A percentile compares a stretch with the other conserved stretches of the same genome.
phyloP scores from a whole-genome alignment of 2,113 vertebrate genomes.

The Poeciliopsis prolifica region DNA sequence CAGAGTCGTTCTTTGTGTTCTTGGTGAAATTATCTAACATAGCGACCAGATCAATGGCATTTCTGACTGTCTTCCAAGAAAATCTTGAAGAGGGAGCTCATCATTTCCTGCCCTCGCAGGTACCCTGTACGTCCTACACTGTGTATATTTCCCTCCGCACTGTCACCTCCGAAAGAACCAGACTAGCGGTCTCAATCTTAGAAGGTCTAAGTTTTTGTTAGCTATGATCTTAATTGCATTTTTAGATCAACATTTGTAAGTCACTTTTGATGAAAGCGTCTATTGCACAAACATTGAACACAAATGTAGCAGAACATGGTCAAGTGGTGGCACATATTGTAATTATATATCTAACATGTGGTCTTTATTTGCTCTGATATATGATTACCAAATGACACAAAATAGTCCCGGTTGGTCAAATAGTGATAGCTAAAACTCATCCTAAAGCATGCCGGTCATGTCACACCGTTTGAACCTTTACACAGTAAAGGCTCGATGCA shows the following conservation, averaged over 20 bases:
- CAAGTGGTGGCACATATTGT: not conserved
- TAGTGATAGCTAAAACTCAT: constrained; percentile 16
- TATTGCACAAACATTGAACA: no score
- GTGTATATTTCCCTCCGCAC: not conserved
- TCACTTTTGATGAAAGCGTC: not conserved
- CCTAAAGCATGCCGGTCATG: constrained; percentile 41
- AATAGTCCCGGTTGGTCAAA: not conserved
- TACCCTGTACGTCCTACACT: not conserved
- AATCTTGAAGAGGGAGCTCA: not conserved
- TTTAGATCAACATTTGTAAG: not conserved
- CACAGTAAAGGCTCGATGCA: constrained; percentile 24
- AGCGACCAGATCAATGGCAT: not conserved
- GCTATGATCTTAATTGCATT: not conserved
- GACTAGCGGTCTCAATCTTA: not conserved
- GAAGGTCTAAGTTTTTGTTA: not conserved
- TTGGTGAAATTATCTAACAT: not conserved
- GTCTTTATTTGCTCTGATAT: not conserved
- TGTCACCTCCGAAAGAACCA: not conserved
- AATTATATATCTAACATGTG: not conserved
- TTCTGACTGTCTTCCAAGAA: not conserved
- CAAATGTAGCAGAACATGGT: not conserved
- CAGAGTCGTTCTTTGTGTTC: not conserved
- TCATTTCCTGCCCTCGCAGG: not conserved
- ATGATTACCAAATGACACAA: not conserved
- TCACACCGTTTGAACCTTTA: constrained; percentile 32